A percentile compares a stretch with the other conserved stretches of the same genome.
Conservation (phyloP, 1,140 invertebrate species). For the Neotoxoptera formosana region DNA sequence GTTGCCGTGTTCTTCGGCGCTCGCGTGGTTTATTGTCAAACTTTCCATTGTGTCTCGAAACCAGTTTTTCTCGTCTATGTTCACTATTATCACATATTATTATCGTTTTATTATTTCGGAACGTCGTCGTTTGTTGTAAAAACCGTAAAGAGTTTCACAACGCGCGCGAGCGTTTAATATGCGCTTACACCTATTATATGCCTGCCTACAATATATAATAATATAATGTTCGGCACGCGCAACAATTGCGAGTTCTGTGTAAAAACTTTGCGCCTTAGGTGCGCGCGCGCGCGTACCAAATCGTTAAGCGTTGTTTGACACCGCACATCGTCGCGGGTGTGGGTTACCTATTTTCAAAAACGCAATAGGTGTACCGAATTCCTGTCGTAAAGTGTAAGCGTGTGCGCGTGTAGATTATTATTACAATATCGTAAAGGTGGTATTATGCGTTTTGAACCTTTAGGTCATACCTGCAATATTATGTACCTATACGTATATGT, state of each 20-base stretch:
- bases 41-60: slow-evolving; percentile 38
- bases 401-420: not conserved
- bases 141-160: not conserved
- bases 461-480: not conserved
- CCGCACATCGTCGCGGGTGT: not conserved
- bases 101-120: not conserved
- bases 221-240: not conserved
- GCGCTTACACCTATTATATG: not conserved
- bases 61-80: not conserved
- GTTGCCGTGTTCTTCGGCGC: not conserved
- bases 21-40: slow-evolving; percentile 1
- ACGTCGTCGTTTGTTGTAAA: slow-evolving; percentile 14
- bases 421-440: not conserved
- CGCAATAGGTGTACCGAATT: not conserved
- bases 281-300: not conserved
- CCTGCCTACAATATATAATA: too few relatives aligned
- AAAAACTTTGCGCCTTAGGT: slow-evolving; percentile 14
- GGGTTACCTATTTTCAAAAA: slow-evolving; percentile 1
- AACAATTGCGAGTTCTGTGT: not conserved
- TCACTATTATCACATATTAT: not conserved
- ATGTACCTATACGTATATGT: too few relatives aligned
- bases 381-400: not conserved
- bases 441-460: slow-evolving; percentile 25
- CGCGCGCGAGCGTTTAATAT: not conserved
- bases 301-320: not conserved